Conservation (phyloP, 2,797 vertebrate species). For the Muscicapa comitata region DNA sequence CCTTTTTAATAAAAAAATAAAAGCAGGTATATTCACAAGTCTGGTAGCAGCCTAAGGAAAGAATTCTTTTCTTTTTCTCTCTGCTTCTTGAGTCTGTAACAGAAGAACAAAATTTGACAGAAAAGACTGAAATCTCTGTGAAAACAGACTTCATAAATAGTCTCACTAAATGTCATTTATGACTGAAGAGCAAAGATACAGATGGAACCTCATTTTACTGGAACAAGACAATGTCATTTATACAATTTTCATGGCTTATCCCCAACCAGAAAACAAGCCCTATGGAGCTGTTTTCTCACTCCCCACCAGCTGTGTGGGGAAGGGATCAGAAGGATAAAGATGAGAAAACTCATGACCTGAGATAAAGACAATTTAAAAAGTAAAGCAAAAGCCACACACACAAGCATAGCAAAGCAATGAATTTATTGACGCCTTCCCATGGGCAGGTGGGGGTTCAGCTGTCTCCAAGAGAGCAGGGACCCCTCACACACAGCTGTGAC, state of each 20-base stretch:
- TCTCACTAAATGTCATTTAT: background rate
- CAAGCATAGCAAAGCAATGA: background rate
- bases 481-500: background rate
- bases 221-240: background rate
- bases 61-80: background rate
- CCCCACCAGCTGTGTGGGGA: background rate
- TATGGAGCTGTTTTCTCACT: background rate
- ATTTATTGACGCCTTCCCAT: background rate
- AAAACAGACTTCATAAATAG: background rate
- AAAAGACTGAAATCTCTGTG: background rate
- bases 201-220: background rate
- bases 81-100: background rate
- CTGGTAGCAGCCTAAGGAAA: background rate
- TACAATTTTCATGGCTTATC: background rate
- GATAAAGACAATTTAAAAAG: background rate
- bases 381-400: background rate
- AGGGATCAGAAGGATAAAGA: background rate
- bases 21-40: background rate
- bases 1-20: background rate
- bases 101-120: background rate
- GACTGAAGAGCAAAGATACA: background rate
- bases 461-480: background rate
- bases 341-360: accelerated
- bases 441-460: no score
- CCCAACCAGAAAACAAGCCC: background rate